Evolutionary conservation across 2,888 invertebrate species (phyloP).

Genomic region (Lymantria monacha): DNA sequence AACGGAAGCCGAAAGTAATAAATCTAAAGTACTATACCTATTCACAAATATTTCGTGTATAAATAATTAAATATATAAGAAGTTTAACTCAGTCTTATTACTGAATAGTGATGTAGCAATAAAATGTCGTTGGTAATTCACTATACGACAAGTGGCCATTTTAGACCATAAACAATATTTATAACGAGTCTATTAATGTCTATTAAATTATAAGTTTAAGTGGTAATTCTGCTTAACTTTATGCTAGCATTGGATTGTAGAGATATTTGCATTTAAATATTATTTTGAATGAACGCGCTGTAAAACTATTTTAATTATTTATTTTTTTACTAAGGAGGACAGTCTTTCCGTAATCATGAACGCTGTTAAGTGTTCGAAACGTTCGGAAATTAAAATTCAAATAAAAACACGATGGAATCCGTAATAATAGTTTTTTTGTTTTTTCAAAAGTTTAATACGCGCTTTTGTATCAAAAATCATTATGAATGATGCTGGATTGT

Average conservation of each 20-base stretch:
- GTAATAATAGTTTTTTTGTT: no score
- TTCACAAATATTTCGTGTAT: constrained; percentile 20
- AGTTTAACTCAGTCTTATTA: constrained; percentile 16
- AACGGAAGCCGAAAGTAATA: constrained; percentile 29
- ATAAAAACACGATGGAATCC: no score
- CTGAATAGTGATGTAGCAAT: constrained; percentile 23
- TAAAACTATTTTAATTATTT: no score
- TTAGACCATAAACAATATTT: not conserved
- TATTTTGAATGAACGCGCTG: no score
- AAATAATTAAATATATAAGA: constrained; percentile 24
- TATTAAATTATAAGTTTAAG: constrained; percentile 5
- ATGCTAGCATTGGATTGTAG: constrained; percentile 1
- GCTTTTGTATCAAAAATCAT: no score
- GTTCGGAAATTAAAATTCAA: no score
- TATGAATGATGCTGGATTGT: no score
- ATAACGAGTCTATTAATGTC: constrained; percentile 5
- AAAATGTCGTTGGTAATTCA: constrained; percentile 5
- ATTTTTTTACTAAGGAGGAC: no score
- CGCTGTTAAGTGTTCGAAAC: no score
- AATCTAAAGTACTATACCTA: constrained; percentile 26
- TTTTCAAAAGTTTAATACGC: no score
- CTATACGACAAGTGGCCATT: constrained; percentile 8
- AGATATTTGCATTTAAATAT: no score
- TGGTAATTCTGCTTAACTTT: not conserved
- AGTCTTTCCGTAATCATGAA: no score